Conservation (phyloP, 64 coral and sea anemone genomes). For the Stichodactyla mertensii region DNA sequence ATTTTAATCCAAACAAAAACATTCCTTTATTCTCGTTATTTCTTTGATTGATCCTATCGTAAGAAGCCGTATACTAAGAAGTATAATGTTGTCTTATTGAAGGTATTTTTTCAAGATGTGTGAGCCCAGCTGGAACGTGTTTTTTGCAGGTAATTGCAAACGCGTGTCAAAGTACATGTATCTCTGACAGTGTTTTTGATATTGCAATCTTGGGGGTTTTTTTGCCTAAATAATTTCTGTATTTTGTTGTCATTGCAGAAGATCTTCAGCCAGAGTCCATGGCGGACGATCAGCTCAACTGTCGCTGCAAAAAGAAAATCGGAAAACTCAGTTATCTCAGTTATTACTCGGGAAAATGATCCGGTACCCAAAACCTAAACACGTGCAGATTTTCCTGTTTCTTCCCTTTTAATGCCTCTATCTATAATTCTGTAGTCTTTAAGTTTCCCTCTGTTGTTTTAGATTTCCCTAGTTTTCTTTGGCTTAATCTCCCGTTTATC, state of each 20-base stretch:
- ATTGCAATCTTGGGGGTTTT: not conserved
- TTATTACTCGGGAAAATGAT: conserved; percentile 14
- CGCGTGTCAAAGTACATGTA: not conserved
- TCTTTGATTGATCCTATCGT: not conserved
- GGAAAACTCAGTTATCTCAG: conserved; percentile 9
- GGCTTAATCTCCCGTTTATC: no score
- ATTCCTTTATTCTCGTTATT: not conserved
- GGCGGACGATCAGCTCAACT: not conserved
- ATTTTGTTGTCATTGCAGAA: not conserved
- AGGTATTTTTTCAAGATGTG: not conserved
- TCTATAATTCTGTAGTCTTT: no score
- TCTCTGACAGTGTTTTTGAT: not conserved
- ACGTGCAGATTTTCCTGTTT: not conserved
- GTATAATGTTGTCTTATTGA: not conserved
- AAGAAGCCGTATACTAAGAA: not conserved
- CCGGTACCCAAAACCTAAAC: not conserved
- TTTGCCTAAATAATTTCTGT: not conserved
- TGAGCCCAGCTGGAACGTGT: not conserved
- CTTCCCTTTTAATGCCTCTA: not conserved
- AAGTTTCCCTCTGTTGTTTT: no score
- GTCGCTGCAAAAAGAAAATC: not conserved
- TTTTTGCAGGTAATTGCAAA: not conserved
- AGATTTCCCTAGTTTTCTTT: no score
- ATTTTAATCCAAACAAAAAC: not conserved
- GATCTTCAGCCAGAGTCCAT: not conserved